Evolutionary conservation across 2,113 vertebrate genomes (phyloP), one percentile per base, ranked within the genome.

Genomic region (Atlantisia rogersi): DNA sequence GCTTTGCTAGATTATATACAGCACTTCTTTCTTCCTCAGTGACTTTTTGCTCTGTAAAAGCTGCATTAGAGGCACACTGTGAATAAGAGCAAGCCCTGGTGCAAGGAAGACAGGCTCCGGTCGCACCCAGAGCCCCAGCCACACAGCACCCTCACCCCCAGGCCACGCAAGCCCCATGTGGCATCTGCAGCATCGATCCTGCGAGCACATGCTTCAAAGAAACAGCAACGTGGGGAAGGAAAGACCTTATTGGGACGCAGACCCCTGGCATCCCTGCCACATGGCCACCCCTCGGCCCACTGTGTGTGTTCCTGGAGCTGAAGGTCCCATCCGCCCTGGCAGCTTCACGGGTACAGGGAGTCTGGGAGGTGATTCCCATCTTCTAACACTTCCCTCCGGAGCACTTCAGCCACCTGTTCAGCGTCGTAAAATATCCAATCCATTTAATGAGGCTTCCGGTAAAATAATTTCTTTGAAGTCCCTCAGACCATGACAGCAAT

Each of bases 391-490:
- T 71, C 60, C 42, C 62, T 37, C 31, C 17, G 52, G 89, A 94
- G 60, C 52, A 4, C 67, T 64, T 65, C 64, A 77, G 67, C 60
- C 89, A 87, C 95, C 79, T 82, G 86, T 20, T 85, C 78, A 39
- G n/a, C 9, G 3, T 16, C 39, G 74, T 3, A 21, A 89, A 88
- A 89, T 5, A 92, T 12, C 80, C 62, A 55, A 28, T 10, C 40
- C 35, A 10, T 79, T 86, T 95, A 94, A 94, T 62, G 81, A 95
- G 42, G 86, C 65, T 91, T 44, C 63, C 8, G 2, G 42, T 82
- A 70, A 91, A 90, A 94, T 56, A 64, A 53, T 77, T 88, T 81
- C 93, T 95, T 97, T 97, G 91, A 96, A 95, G 94, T 94, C 84
- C 74, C 56, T 62, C 71, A 94, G 88, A 92, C 86, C 89, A 67